phyloP scores from a whole-genome alignment of 2,888 invertebrate species.

The Tolmerus cingulatus region DNA sequence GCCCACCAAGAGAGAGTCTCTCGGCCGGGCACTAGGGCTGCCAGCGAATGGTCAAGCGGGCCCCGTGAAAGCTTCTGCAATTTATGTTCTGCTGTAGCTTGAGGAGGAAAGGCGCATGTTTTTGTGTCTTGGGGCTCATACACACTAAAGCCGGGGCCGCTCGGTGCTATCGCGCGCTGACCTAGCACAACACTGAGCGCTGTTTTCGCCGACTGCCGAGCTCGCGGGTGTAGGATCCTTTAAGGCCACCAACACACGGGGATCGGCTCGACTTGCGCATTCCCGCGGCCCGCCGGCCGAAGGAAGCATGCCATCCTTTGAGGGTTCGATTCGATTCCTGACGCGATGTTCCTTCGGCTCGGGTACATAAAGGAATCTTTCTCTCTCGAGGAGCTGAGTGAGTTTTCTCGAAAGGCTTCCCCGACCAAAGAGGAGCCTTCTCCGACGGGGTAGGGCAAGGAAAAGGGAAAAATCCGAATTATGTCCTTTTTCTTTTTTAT shows the following conservation, averaged over 20 bases:
- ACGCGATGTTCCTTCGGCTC: background rate
- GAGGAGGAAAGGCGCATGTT: constrained; percentile 27
- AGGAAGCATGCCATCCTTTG: background rate
- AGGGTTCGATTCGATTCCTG: background rate
- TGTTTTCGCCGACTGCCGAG: background rate
- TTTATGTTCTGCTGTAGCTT: background rate
- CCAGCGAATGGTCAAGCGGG: background rate
- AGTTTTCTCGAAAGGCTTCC: background rate
- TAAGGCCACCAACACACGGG: background rate
- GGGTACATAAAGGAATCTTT: constrained; percentile 1
- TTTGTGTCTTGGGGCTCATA: background rate
- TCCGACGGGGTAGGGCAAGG: background rate
- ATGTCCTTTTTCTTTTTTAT: background rate
- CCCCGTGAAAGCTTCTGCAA: background rate
- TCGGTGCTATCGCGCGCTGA: constrained; percentile 44
- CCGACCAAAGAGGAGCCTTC: background rate
- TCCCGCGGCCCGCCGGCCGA: background rate
- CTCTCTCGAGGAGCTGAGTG: constrained; percentile 1
- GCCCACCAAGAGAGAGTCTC: background rate
- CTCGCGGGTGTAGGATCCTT: background rate
- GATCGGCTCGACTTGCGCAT: background rate
- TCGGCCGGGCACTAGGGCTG: background rate
- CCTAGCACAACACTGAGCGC: constrained; percentile 47
- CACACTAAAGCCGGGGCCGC: background rate
- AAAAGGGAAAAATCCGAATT: background rate